Base-by-base conservation (phyloP, 1,140 invertebrate genomes). In the Drosophila insularis region DNA sequence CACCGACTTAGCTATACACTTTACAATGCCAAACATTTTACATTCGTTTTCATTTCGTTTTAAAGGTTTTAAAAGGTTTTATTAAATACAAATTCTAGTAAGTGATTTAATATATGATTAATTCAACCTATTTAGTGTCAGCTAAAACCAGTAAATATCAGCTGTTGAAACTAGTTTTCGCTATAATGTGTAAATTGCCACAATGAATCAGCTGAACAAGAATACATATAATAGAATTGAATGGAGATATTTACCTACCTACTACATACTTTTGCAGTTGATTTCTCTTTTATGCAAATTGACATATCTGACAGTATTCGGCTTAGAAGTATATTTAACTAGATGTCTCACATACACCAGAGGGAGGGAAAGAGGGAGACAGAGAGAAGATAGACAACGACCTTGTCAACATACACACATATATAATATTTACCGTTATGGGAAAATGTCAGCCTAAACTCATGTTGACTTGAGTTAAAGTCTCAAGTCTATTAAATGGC, bases 361-460 rank as follows among this genome's bases (percentile, higher is more conserved):
- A 35, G 23, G 10, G 27, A 4, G 13, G 14, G 23, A 55, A n/a
- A 35, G 1, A 10, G 43, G 7, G 43, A 17, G 4, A 19, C 2
- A 10, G n/a, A 56, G 23, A 3, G n/a, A 10, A 7, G 23, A 14
- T 23, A 31, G 55, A 14, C 14, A 17, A 2, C 7, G 55, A 58
- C 55, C 55, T 58, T 58, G 55, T 6, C 31, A 19, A 19, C 14
- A 17, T 7, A 19, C 8, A 27, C 5, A 27, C 27, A 27, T 3
- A 27, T 27, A 27, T 5, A 27, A 27, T 27, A 37, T 58, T 32
- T 58, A 58, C 55, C 55, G 55, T 23, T 58, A 58, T 58, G 31
- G 14, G 14, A 37, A 58, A 58, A 58, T 58, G 55, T 58, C 31
- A 37, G 55, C 50, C 50, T 54, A 54, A 58, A 35, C 14, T 31